These are phyloP conservation scores for human DNA, from an alignment of 2,113 vertebrate species.

Conservation along the genomic window GRCh38 chr12:13889501-13890000, in stretches of 20 bases:
- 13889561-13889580: slow-evolving; percentile 48
- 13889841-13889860: not conserved
- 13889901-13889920: not conserved
- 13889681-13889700: not conserved
- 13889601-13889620: slow-evolving; percentile 7
- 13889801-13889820: not conserved
- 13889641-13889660: not conserved
- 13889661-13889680: not conserved
- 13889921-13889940: not conserved
- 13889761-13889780: not conserved
- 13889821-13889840: not conserved
- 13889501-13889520: slow-evolving; percentile 71
- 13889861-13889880: not conserved
- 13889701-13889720: not conserved
- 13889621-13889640: not conserved
- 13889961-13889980: not conserved
- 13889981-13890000: not conserved
- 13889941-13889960: not conserved
- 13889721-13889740: not conserved
- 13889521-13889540: not conserved
- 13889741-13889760: not conserved
- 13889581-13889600: slow-evolving; percentile 40
- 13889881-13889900: not conserved
- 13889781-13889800: slow-evolving; percentile 31
- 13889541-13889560: slow-evolving; percentile 51